Percentiles rank a stretch among this genome's conserved stretches.
These are phyloP conservation scores for Agelastica alni DNA, from an alignment of 2,888 invertebrate genomes.

Conservation along the genomic window DNA sequence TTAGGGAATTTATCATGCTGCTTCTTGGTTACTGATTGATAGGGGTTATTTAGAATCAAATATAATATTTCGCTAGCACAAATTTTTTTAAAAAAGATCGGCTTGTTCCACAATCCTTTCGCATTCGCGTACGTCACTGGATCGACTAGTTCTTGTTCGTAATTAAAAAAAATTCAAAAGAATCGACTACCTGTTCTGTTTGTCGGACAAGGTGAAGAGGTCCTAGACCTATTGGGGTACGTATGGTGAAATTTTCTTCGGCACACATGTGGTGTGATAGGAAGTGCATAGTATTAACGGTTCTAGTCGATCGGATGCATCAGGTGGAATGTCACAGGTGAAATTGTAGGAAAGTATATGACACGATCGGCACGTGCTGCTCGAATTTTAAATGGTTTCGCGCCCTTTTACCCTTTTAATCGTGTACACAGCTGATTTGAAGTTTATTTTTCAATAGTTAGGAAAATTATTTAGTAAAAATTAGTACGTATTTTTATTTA, in stretches of 20 bases:
- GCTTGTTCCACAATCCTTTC: too few species aligned
- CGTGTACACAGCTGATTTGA: too few species aligned
- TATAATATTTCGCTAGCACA: too few species aligned
- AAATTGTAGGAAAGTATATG: slow-evolving; percentile 39
- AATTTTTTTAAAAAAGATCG: too few species aligned
- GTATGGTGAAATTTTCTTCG: slow-evolving; percentile 34
- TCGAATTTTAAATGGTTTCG: slow-evolving; percentile 31
- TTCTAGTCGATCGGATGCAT: slow-evolving; percentile 41
- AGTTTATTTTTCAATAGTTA: too few species aligned
- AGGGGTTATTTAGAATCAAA: too few species aligned
- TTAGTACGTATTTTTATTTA: too few species aligned
- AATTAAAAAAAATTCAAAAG: slow-evolving; percentile 18
- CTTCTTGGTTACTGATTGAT: too few species aligned
- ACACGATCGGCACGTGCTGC: slow-evolving; percentile 43
- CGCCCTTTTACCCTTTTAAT: too few species aligned
- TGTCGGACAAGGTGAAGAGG: slow-evolving; percentile 14
- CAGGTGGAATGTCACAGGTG: slow-evolving; percentile 52
- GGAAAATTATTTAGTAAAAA: too few species aligned
- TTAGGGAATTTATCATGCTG: too few species aligned
- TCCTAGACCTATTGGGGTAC: slow-evolving; percentile 37
- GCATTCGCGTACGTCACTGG: background rate
- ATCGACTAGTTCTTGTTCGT: slow-evolving; percentile 3
- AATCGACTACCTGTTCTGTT: slow-evolving; percentile 25
- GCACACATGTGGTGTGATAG: slow-evolving; percentile 29
- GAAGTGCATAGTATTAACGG: slow-evolving; percentile 42